Evolutionary conservation across 1,140 invertebrate species (phyloP).

Genomic region (Ceratoteleas bidentatus): DNA sequence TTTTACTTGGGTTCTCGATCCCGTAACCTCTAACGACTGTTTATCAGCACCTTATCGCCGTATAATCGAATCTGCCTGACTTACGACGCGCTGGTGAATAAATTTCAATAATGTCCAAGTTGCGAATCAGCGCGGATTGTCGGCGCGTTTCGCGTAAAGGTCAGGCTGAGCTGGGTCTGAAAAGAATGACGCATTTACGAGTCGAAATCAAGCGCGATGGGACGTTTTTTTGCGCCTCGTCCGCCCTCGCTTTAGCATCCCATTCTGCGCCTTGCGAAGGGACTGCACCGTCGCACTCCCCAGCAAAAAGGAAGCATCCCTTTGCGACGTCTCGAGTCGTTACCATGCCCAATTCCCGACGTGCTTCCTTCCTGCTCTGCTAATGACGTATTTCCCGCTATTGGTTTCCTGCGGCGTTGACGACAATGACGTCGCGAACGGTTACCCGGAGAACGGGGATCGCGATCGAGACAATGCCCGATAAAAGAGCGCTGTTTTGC

Average conservation of each 20-base stretch:
- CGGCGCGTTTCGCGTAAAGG: slow-evolving; percentile 26
- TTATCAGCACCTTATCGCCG: too few relatives aligned
- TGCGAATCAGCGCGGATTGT: slow-evolving; percentile 32
- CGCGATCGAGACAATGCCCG: slow-evolving; percentile 50
- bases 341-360: slow-evolving; percentile 66
- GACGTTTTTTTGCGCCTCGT: slow-evolving; percentile 54
- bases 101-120: slow-evolving; percentile 29
- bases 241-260: slow-evolving; percentile 55
- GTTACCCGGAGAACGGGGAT: slow-evolving; percentile 50
- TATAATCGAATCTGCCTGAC: too few relatives aligned
- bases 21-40: too few relatives aligned
- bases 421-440: slow-evolving; percentile 70
- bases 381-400: slow-evolving; percentile 78
- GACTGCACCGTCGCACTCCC: slow-evolving; percentile 47
- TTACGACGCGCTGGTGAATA: slow-evolving; percentile 1
- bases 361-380: slow-evolving; percentile 70
- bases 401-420: slow-evolving; percentile 73
- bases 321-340: slow-evolving; percentile 67
- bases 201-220: slow-evolving; percentile 59
- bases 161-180: slow-evolving; percentile 32
- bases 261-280: slow-evolving; percentile 47
- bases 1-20: too few relatives aligned
- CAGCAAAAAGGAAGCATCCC: slow-evolving; percentile 50
- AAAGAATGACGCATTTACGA: slow-evolving; percentile 66
- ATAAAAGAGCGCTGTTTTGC: slow-evolving; percentile 49